Base-by-base conservation (phyloP, 2,888 invertebrate genomes). In the Marronus borbonicus region DNA sequence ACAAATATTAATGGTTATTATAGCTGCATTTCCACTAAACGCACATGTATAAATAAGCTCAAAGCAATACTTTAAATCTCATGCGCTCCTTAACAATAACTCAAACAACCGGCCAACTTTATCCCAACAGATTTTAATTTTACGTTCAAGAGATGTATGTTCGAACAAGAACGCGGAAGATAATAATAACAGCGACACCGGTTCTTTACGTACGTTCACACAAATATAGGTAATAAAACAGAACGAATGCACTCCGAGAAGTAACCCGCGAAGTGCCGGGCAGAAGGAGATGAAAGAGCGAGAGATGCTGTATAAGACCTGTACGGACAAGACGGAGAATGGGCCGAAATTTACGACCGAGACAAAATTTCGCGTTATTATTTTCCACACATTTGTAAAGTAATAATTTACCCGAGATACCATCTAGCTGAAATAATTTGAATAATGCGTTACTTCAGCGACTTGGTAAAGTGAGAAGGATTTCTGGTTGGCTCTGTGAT, bases 391-490 rank as follows among this genome's bases (percentile, higher is more conserved):
- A 77, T 62, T 70, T 77, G 77, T 70, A 60, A 17, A 77, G 77
- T 77, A 58, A 62, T 70, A 70, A 69, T 77, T 77, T 70, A 70
- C 77, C 52, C 2, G 50, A 77, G 77, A 77, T 77, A 70, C 60
- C 49, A 77, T 77, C 77, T 77, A 70, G 50, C 70, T 60, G 50
- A 62, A 77, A 62, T 68, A 79, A 79, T 80, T 80, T 81, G 80
- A 80, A 81, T 80, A 79, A 81, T 78, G 77, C 58, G 62, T 49
- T 55, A 78, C 31, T 31, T 62, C 31, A 62, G 5, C 62, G 31
- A 12, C n/a, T 62, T 28, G 4, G 24, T 28, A 3, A 28, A 5
- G 14, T 10, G 1, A 20, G 55, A 17, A 58, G 20, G 14, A 17
- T 17, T 20, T 58, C 17, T 17, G 8, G 55, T 20, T 44, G 12